Conservation (phyloP, 2,888 invertebrate genomes). For the Rotaria magnacalcarata region DNA sequence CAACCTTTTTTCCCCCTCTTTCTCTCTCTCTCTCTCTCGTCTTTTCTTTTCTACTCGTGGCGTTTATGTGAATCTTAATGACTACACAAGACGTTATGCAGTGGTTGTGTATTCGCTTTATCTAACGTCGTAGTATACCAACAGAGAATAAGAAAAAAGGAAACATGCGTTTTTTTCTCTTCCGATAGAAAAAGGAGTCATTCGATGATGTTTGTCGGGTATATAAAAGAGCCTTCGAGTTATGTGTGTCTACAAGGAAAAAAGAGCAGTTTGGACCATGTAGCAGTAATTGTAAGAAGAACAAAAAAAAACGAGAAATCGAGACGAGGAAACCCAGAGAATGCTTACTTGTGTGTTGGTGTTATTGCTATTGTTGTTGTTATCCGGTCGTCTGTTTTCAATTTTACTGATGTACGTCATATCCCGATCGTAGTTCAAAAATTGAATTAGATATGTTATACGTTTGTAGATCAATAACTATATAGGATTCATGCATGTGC, state of each 20-base stretch:
- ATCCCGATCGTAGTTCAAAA: background rate
- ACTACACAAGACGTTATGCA: background rate
- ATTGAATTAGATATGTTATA: background rate
- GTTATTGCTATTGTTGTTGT: background rate
- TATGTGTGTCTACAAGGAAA: background rate
- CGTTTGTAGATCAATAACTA: background rate
- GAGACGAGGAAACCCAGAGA: background rate
- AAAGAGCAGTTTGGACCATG: background rate
- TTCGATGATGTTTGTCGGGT: background rate
- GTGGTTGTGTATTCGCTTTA: background rate
- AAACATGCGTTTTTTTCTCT: conserved; percentile 1
- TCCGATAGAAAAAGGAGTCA: background rate
- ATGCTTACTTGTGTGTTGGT: background rate
- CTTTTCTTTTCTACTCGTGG: background rate
- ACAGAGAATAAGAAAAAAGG: background rate
- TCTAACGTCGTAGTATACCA: background rate
- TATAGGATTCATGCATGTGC: background rate
- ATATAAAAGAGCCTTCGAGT: background rate
- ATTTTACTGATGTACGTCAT: background rate
- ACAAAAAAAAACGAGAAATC: background rate
- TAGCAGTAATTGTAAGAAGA: background rate
- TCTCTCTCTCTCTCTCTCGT: background rate
- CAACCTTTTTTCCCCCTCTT: background rate
- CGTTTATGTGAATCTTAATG: background rate
- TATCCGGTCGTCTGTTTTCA: background rate